Conservation (phyloP, 2,888 invertebrate species). For the Amblyjoppa fuscipennis region DNA sequence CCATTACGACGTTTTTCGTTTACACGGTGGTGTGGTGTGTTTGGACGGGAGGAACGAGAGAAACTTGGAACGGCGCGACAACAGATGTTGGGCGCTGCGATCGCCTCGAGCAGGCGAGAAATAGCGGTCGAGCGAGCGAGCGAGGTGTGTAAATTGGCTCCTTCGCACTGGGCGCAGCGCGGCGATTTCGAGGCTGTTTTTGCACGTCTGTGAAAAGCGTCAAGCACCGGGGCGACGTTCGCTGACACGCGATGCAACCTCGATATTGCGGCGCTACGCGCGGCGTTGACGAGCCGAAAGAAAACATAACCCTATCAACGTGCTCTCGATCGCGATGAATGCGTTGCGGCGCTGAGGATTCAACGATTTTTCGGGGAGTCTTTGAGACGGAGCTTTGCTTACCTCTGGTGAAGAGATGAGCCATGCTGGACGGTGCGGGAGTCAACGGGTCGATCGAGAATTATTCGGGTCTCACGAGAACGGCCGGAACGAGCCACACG, state of each 20-base stretch:
- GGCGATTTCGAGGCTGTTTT: not conserved
- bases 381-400: not conserved
- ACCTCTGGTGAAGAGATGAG: constrained; percentile 50
- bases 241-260: not conserved
- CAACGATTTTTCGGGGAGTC: not conserved
- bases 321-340: constrained; percentile 16
- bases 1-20: constrained; percentile 76
- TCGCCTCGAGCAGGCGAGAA: not conserved
- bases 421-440: constrained; percentile 15
- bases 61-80: constrained; percentile 21
- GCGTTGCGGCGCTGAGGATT: not conserved
- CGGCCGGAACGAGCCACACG: constrained; percentile 32
- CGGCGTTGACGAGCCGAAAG: not conserved
- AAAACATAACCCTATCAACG: constrained; percentile 14
- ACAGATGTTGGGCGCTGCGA: constrained; percentile 5
- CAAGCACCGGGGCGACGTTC: not conserved
- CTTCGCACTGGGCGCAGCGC: not conserved
- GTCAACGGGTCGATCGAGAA: not conserved
- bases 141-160: not conserved
- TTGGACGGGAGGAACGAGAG: constrained; percentile 27
- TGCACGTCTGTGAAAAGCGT: not conserved
- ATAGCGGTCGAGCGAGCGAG: constrained; percentile 9
- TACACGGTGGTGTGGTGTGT: constrained; percentile 36
- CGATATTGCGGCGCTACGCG: not conserved
- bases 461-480: not conserved